phyloP scores from a whole-genome alignment of 2,888 invertebrate genomes.

The Stratiomys singularior region DNA sequence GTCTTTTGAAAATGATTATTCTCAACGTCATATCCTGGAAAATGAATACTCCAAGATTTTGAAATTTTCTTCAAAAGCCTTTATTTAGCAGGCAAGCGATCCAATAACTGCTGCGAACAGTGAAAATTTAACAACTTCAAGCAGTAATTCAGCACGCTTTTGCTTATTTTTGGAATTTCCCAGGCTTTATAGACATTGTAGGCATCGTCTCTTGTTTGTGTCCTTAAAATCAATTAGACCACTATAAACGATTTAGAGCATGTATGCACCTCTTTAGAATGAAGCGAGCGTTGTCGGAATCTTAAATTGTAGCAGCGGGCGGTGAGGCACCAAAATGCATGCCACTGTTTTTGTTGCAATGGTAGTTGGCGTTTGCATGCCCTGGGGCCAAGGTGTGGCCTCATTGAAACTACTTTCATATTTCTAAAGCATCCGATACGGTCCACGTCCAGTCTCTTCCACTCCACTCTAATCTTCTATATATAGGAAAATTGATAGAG shows the following conservation, averaged over 20 bases:
- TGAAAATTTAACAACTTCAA: too few relatives aligned
- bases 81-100: too few relatives aligned
- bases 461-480: conserved; percentile 40
- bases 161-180: too few relatives aligned
- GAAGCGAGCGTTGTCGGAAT: conserved; percentile 9
- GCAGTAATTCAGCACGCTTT: too few relatives aligned
- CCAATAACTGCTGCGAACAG: too few relatives aligned
- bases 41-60: too few relatives aligned
- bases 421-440: conserved; percentile 55
- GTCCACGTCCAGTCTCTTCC: conserved; percentile 47
- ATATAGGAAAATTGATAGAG: conserved; percentile 46
- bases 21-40: too few relatives aligned
- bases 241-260: not conserved
- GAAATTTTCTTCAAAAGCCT: too few relatives aligned
- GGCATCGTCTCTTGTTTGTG: too few relatives aligned
- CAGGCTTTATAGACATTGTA: too few relatives aligned
- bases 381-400: conserved; percentile 60
- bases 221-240: too few relatives aligned
- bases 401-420: conserved; percentile 63
- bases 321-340: conserved; percentile 40
- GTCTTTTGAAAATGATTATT: too few relatives aligned
- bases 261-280: conserved; percentile 7
- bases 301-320: conserved; percentile 28
- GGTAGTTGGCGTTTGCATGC: conserved; percentile 48
- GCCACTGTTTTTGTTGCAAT: conserved; percentile 44